A percentile compares a stretch with the other conserved stretches of the same genome.
These are phyloP conservation scores for Eupsilia transversa DNA, from an alignment of 2,888 invertebrate species.

Conservation along the genomic window DNA sequence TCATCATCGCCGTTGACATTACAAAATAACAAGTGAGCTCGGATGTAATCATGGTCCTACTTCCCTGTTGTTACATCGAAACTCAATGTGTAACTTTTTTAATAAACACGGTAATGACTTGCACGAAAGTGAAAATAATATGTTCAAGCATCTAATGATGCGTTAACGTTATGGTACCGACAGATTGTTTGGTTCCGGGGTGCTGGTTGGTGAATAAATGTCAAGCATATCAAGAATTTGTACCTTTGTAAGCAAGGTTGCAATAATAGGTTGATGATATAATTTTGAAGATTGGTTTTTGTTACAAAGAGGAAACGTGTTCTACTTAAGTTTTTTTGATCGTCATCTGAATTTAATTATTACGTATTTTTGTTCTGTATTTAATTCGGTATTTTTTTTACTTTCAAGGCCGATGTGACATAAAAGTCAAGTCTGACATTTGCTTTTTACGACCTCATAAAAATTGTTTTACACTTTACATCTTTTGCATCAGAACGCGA, in stretches of 20 bases:
- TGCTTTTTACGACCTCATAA: background rate
- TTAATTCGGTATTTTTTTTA: background rate
- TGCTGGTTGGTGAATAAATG: slow-evolving; percentile 52
- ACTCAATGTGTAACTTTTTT: slow-evolving; percentile 29
- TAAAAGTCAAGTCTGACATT: slow-evolving; percentile 9
- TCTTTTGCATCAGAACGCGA: background rate
- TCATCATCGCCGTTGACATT: slow-evolving; percentile 9
- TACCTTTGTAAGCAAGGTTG: no score
- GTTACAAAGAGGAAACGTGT: slow-evolving; percentile 1
- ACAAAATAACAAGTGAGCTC: slow-evolving; percentile 12
- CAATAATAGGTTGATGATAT: slow-evolving; percentile 21
- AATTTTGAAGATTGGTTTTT: slow-evolving; percentile 5
- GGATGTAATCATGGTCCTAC: slow-evolving; percentile 23
- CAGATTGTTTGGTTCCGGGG: slow-evolving; percentile 56
- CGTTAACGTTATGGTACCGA: slow-evolving; percentile 36
- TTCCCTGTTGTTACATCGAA: slow-evolving; percentile 31
- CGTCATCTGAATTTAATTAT: slow-evolving; percentile 5
- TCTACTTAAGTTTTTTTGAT: slow-evolving; percentile 16
- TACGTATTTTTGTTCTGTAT: slow-evolving; percentile 12
- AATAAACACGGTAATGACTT: slow-evolving; percentile 35
- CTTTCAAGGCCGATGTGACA: slow-evolving; percentile 15
- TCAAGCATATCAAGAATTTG: slow-evolving; percentile 33
- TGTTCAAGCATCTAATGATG: slow-evolving; percentile 49
- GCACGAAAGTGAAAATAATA: slow-evolving; percentile 58
- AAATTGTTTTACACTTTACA: background rate